Conservation (phyloP, 35 echinoderm and acorn worm species). For the Holothuria glaberrima region DNA sequence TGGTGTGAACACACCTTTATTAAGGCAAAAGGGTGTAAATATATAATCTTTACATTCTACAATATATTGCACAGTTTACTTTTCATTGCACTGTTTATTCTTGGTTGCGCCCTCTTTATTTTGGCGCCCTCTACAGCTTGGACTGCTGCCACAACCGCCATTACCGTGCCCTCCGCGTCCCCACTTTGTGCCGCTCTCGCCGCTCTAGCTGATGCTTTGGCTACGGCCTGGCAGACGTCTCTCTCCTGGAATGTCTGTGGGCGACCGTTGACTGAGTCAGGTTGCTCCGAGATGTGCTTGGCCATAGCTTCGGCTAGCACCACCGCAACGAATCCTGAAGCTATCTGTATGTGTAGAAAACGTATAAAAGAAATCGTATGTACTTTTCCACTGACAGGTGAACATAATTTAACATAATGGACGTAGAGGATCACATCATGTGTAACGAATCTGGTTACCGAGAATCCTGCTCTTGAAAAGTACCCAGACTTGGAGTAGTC, state of each 20-base stretch:
- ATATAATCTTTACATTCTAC: neutral
- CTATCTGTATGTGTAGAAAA: conserved; percentile 60
- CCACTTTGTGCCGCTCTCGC: conserved; percentile 80
- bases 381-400: no score
- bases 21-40: no score
- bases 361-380: neutral
- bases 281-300: conserved; percentile 54
- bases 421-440: no score
- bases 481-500: no score
- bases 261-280: conserved; percentile 6
- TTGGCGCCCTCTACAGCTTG: conserved; percentile 58
- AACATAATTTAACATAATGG: no score
- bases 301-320: conserved; percentile 76
- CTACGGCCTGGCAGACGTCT: conserved; percentile 61
- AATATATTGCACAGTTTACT: conserved; percentile 77
- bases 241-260: neutral
- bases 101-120: neutral
- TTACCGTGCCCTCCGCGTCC: conserved; percentile 73
- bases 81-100: conserved; percentile 60
- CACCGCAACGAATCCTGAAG: conserved; percentile 71
- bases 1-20: no score
- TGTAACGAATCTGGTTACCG: no score
- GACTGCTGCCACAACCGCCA: conserved; percentile 68
- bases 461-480: no score
- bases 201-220: conserved; percentile 66